phyloP scores from a whole-genome alignment of 2,113 vertebrate genomes.

The Elanus axillaris region DNA sequence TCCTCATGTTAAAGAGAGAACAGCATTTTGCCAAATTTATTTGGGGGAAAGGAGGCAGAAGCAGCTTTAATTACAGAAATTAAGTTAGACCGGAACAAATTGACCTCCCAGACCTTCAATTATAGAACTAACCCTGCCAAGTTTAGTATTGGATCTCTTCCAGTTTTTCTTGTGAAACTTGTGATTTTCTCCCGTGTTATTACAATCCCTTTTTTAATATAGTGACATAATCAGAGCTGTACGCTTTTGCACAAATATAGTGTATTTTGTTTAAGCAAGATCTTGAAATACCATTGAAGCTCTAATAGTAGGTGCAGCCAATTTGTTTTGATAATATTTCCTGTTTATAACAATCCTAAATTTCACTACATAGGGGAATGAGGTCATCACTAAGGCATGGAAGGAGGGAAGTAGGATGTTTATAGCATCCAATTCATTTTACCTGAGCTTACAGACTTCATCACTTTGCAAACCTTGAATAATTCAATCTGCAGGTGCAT shows the following conservation, averaged over 20 bases:
- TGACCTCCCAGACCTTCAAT: not conserved
- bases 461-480: not conserved
- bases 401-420: not conserved
- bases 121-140: not conserved
- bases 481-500: not conserved
- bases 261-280: not conserved
- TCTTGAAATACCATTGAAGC: conserved; percentile 21
- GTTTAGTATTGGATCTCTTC: not conserved
- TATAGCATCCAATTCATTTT: not conserved
- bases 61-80: not conserved
- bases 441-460: not conserved
- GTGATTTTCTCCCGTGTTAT: not conserved
- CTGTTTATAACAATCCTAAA: conserved; percentile 44
- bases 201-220: not conserved
- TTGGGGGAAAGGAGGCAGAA: not conserved
- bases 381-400: not conserved
- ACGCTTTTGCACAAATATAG: not conserved
- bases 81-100: not conserved
- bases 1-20: not conserved
- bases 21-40: not conserved
- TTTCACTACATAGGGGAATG: not conserved
- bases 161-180: not conserved
- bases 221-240: not conserved
- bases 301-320: not conserved
- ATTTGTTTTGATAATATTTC: conserved; percentile 49